Conservation (phyloP, 2,113 vertebrate species). For the Octodon degus region DNA sequence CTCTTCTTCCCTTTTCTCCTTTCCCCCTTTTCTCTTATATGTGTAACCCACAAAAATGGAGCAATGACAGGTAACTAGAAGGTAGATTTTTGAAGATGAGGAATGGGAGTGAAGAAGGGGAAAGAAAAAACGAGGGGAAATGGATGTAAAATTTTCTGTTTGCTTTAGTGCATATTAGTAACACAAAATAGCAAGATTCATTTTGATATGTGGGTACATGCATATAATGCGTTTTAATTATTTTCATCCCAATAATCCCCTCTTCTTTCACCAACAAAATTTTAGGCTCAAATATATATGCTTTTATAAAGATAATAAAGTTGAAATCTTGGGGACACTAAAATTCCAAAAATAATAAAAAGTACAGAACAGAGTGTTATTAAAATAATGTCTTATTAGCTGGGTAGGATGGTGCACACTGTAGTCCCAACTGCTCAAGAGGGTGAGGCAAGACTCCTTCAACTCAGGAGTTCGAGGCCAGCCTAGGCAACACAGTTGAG, state of each 20-base stretch:
- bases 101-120: too few relatives aligned
- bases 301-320: conserved; percentile 28
- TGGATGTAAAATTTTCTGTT: too few relatives aligned
- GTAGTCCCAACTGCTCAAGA: background rate
- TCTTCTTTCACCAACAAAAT: conserved; percentile 6
- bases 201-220: too few relatives aligned
- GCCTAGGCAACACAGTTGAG: background rate
- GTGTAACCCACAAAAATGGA: too few relatives aligned
- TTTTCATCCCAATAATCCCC: background rate
- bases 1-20: background rate
- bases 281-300: conserved; percentile 6
- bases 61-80: too few relatives aligned
- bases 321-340: conserved; percentile 13
- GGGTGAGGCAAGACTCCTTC: background rate
- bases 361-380: background rate
- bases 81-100: too few relatives aligned
- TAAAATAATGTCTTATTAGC: conserved; percentile 1
- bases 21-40: too few relatives aligned
- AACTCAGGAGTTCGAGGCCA: background rate
- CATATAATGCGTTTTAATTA: too few relatives aligned
- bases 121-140: too few relatives aligned
- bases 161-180: too few relatives aligned
- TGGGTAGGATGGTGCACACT: background rate
- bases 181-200: too few relatives aligned
- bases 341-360: conserved; percentile 45